phyloP scores from a whole-genome alignment of 2,113 vertebrate species.

The Rhinoptilus africanus region DNA sequence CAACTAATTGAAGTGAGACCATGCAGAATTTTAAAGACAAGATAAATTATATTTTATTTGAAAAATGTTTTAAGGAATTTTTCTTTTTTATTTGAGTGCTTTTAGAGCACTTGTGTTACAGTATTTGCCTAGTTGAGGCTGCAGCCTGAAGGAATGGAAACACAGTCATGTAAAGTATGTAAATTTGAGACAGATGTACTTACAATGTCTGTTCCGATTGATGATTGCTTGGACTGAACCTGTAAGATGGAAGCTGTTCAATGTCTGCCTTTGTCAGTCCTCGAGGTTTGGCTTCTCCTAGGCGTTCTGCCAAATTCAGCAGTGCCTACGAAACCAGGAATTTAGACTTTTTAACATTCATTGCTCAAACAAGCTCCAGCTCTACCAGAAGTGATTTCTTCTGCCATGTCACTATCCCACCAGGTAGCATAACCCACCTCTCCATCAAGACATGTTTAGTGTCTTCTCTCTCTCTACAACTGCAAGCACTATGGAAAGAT shows the following conservation, averaged over 20 bases:
- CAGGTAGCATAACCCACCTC: neutral
- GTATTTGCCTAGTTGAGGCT: neutral
- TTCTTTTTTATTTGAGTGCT: neutral
- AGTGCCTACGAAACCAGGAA: slow-evolving; percentile 76
- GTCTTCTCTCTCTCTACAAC: neutral
- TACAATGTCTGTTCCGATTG: slow-evolving; percentile 94
- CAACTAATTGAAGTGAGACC: neutral
- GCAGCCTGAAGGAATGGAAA: neutral
- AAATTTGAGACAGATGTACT: slow-evolving; percentile 60
- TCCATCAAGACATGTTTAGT: neutral
- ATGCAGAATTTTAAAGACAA: neutral
- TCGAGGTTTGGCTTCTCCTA: slow-evolving; percentile 92
- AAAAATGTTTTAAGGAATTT: neutral
- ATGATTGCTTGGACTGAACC: slow-evolving; percentile 94
- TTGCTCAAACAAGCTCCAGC: neutral
- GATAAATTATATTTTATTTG: neutral
- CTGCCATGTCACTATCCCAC: neutral
- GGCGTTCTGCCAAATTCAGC: slow-evolving; percentile 89
- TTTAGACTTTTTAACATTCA: neutral
- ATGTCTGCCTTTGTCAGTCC: slow-evolving; percentile 92
- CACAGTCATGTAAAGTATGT: neutral
- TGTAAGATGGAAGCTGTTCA: slow-evolving; percentile 93
- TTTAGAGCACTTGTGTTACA: neutral
- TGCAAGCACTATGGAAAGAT: neutral
- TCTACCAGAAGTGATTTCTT: neutral